Evolutionary conservation across 2,113 vertebrate species (phyloP), one percentile per base, ranked within the genome.

Genomic region (Callocephalon fimbriatum): DNA sequence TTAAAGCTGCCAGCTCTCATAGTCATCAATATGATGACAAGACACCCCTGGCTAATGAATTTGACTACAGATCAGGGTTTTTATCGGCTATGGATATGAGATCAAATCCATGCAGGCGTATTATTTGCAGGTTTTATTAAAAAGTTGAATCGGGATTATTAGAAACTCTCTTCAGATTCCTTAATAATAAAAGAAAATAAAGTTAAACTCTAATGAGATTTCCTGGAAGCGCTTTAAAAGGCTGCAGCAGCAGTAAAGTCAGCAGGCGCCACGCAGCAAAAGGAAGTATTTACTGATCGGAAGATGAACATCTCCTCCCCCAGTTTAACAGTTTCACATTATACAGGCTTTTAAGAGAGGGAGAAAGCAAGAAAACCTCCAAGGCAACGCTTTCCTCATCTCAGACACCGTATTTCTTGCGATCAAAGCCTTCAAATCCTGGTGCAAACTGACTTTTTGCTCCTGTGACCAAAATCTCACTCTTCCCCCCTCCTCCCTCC

Each of bases 71-170:
- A 89, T 88, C 84, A 67, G 68, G 92, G 75, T 85, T 90, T 76
- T 94, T 84, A 91, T 94, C 74, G 87, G 76, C 51, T 83, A 88
- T 61, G 42, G 84, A 77, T 78, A 93, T 70, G 82, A 91, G 62
- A 96, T 94, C 59, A 95, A 94, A 96, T 86, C 63, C 53, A 32
- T 72, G 73, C 58, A 77, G 62, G 62, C 61, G 18, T 79, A 82
- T 86, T 93, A 95, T 91, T 92, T 96, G 59, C 61, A 78, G 70
- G 50, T 89, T 92, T 86, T 86, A 96, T 93, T 96, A 93, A 97
- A 96, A 86, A 81, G 82, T 74, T 92, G 72, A 95, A 81, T 47
- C 88, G 29, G 37, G 31, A 81, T 85, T 91, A 82, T 92, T 83
- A 70, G 50, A 75, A 87, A 79, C 29, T 86, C 54, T 29, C 37